A percentile compares a stretch with the other conserved stretches of the same genome.
Conservation (phyloP, 92 coral and sea anemone species). For the Meandrina meandrites region DNA sequence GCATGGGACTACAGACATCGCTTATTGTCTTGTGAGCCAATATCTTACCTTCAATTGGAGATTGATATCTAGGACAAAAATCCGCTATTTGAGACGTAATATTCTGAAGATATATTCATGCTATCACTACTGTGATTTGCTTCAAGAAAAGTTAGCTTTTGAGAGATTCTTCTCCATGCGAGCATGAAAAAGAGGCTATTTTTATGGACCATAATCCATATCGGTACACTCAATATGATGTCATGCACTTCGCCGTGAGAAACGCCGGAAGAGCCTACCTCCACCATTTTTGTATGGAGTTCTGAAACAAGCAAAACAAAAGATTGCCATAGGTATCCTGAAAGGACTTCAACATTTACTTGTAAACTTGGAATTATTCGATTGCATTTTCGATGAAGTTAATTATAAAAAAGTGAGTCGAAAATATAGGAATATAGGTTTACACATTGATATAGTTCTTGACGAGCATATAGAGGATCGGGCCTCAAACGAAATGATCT, state of each 20-base stretch:
- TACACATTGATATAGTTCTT: background rate
- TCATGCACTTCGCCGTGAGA: too few species aligned
- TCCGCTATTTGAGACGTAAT: too few species aligned
- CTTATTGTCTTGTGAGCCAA: too few species aligned
- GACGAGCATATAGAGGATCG: background rate
- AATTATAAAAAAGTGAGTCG: background rate
- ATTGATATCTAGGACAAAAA: too few species aligned
- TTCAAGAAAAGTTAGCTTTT: too few species aligned
- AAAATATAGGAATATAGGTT: background rate
- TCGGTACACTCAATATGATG: background rate
- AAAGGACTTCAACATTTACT: background rate
- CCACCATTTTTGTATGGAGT: background rate
- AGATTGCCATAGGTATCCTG: background rate
- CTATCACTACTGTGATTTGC: too few species aligned
- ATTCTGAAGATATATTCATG: too few species aligned
- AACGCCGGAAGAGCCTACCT: background rate
- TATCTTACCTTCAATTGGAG: too few species aligned
- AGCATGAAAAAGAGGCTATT: too few species aligned
- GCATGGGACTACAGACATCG: too few species aligned
- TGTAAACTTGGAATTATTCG: background rate
- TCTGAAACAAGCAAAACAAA: background rate
- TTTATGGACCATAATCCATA: too few species aligned
- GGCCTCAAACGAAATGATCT: background rate
- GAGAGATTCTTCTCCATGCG: too few species aligned
- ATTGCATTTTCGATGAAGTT: background rate